These are phyloP conservation scores for western clawed frog (Xenopus tropicalis) DNA, from an alignment of 2,113 vertebrate genomes.

Conservation along the genomic window UCB_Xtro_10.0 CM004446.2:54956001-54956500, in stretches of 20 bases:
- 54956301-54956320: slow-evolving; percentile 28
- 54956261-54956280: slow-evolving; percentile 42
- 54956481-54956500: too few species aligned
- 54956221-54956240: slow-evolving; percentile 33
- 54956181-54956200: slow-evolving; percentile 36
- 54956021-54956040: slow-evolving; percentile 1
- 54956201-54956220: slow-evolving; percentile 33
- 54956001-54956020: slow-evolving; percentile 23
- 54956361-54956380: slow-evolving; percentile 32
- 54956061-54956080: background rate
- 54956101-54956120: background rate
- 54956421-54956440: background rate
- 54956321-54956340: slow-evolving; percentile 38
- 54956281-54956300: slow-evolving; percentile 15
- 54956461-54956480: too few species aligned
- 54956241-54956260: slow-evolving; percentile 21
- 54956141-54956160: slow-evolving; percentile 32
- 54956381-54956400: slow-evolving; percentile 36
- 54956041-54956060: slow-evolving; percentile 11
- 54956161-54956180: slow-evolving; percentile 17
- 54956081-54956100: background rate
- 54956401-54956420: slow-evolving; percentile 19
- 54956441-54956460: too few species aligned
- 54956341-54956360: slow-evolving; percentile 38
- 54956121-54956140: slow-evolving; percentile 1